A percentile compares a stretch with the other conserved stretches of the same genome.
phyloP scores from a whole-genome alignment of 2,113 vertebrate genomes.

The Archocentrus centrarchus region DNA sequence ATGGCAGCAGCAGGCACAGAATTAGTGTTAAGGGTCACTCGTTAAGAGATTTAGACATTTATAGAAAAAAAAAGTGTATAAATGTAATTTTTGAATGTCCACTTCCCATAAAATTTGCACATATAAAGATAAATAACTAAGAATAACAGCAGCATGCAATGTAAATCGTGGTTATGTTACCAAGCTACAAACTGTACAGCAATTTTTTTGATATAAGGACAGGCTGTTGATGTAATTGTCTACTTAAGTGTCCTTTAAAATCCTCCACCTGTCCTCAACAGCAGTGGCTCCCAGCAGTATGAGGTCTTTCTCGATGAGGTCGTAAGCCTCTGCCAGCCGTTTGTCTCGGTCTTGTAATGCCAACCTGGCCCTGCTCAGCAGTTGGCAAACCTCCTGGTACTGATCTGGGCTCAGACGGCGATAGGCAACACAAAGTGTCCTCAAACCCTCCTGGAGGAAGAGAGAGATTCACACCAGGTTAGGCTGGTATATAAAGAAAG shows the following conservation, averaged over 20 bases:
- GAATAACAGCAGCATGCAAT: neutral
- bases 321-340: constrained; percentile 91
- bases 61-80: accelerated
- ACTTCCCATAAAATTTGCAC: neutral
- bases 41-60: neutral
- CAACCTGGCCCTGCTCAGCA: constrained; percentile 87
- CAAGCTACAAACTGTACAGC: neutral
- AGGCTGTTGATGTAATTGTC: neutral
- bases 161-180: neutral
- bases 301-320: constrained; percentile 90
- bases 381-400: constrained; percentile 77
- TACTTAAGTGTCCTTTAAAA: neutral
- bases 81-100: neutral
- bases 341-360: constrained; percentile 93
- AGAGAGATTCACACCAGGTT: neutral
- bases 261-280: constrained; percentile 91
- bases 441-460: constrained; percentile 88
- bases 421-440: constrained; percentile 94
- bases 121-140: neutral
- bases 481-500: neutral
- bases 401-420: constrained; percentile 85
- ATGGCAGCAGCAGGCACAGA: neutral
- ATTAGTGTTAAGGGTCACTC: neutral
- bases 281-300: constrained; percentile 95
- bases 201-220: neutral